These are phyloP conservation scores for Pherbina coryleti DNA, from an alignment of 2,888 invertebrate species.

Conservation along the genomic window DNA sequence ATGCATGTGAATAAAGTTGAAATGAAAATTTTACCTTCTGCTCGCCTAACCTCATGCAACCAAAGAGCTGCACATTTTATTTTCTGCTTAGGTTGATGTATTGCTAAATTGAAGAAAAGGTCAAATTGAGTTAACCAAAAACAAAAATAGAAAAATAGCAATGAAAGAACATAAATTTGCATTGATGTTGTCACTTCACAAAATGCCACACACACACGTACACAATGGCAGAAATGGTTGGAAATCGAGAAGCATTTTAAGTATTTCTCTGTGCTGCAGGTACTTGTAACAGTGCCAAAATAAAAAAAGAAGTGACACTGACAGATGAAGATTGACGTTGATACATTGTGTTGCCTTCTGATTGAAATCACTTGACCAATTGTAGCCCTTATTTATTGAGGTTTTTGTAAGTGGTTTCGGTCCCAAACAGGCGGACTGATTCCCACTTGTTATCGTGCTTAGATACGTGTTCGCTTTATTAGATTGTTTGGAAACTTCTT, in stretches of 20 bases:
- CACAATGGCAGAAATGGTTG: no score
- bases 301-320: slow-evolving; percentile 21
- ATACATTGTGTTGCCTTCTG: neutral
- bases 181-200: slow-evolving; percentile 29
- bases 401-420: neutral
- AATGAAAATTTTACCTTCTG: no score
- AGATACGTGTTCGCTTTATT: no score
- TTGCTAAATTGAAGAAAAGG: slow-evolving; percentile 3
- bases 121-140: neutral
- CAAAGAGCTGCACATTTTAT: neutral
- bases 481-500: no score
- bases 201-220: neutral
- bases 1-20: slow-evolving; percentile 34
- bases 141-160: slow-evolving; percentile 1
- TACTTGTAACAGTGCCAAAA: neutral
- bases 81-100: neutral
- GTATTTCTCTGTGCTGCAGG: neutral
- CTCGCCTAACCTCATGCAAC: neutral
- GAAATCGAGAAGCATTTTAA: no score
- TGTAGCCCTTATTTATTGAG: neutral
- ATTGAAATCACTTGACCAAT: slow-evolving; percentile 20
- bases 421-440: neutral
- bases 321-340: slow-evolving; percentile 37
- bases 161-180: slow-evolving; percentile 34
- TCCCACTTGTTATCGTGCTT: no score